Base-by-base conservation (phyloP, 1,140 invertebrate genomes). In the Drosophila pandora region DNA sequence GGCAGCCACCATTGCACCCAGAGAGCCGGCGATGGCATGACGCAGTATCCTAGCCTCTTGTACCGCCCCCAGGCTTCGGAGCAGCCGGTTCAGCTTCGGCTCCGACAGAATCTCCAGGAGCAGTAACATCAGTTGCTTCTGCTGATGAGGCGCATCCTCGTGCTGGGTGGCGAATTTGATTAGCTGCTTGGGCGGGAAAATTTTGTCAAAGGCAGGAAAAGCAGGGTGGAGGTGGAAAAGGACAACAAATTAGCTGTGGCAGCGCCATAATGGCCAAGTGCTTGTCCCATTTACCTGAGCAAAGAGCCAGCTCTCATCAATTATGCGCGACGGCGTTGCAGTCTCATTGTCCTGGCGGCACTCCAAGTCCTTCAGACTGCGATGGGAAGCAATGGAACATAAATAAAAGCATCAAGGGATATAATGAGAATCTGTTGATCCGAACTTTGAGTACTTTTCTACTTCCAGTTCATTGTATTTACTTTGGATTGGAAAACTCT, bases 221-320 rank as follows among this genome's bases (percentile, higher is more conserved):
- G 34, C 32, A n/a, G 49, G 0, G 8, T 2, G 30, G 37, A 43
- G 54, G 25, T 52, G 41, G 28, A 45, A 47, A 64, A 60, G 28
- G 52, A 62, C 28, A 60, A 71, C 56, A 63, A 84, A 71, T 84
- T 79, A 79, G 80, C 80, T 65, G 56, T 47, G 62, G 70, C 60
- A 47, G 37, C 54, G 56, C 48, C 64, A 60, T 76, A 79, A 74
- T 60, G 58, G 54, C 13, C 45, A 41, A 69, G 73, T 69, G 60
- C 53, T 75, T 58, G 47, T 59, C 48, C 58, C 67, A 91, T 79
- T 90, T 75, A 91, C 90, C 90, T 91, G 87, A 21, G 69, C 76
- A 73, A 91, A 90, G 50, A 91, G 76, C 90, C 90, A 91, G 72
- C 82, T 83, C 76, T 91, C 90, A 76, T 91, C 90, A 79, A 91